A percentile compares a stretch with the other conserved stretches of the same genome.
These are phyloP conservation scores for Lasioglossum leucozonium DNA, from an alignment of 2,888 invertebrate genomes.

Conservation along the genomic window DNA sequence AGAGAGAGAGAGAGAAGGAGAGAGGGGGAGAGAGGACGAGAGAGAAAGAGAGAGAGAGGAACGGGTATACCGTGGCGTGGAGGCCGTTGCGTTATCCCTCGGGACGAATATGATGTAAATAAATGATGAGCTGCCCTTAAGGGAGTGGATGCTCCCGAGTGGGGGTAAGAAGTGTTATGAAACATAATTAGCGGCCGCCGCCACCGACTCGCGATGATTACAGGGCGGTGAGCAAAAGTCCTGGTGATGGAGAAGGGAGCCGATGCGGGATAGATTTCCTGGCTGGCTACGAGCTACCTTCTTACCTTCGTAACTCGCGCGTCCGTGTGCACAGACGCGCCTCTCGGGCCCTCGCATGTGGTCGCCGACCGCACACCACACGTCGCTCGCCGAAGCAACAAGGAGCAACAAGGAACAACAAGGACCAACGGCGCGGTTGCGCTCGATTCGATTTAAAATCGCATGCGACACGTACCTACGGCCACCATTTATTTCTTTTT, in stretches of 20 bases:
- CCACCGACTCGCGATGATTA: constrained; percentile 85
- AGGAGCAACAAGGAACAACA: background rate
- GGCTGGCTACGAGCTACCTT: constrained; percentile 77
- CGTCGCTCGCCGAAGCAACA: background rate
- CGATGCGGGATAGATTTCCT: constrained; percentile 81
- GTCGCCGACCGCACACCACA: constrained; percentile 34
- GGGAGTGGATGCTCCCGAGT: constrained; percentile 81
- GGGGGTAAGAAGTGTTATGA: constrained; percentile 85
- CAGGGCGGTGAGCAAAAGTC: constrained; percentile 84
- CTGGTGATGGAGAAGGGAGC: constrained; percentile 69
- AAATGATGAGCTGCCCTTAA: constrained; percentile 84
- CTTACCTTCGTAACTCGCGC: constrained; percentile 65
- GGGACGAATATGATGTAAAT: constrained; percentile 84
- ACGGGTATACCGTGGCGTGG: constrained; percentile 9
- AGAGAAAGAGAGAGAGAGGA: background rate
- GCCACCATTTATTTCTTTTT: too few species aligned
- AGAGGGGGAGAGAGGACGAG: background rate
- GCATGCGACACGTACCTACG: background rate
- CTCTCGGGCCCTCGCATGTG: constrained; percentile 28
- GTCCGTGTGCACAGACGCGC: constrained; percentile 40
- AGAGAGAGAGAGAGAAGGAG: background rate
- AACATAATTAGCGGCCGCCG: constrained; percentile 85
- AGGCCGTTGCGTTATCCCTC: constrained; percentile 73
- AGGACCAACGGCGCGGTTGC: background rate
- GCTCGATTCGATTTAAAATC: background rate